Conservation (phyloP, 2,888 invertebrate species). For the Fissipunctia ypsillon region DNA sequence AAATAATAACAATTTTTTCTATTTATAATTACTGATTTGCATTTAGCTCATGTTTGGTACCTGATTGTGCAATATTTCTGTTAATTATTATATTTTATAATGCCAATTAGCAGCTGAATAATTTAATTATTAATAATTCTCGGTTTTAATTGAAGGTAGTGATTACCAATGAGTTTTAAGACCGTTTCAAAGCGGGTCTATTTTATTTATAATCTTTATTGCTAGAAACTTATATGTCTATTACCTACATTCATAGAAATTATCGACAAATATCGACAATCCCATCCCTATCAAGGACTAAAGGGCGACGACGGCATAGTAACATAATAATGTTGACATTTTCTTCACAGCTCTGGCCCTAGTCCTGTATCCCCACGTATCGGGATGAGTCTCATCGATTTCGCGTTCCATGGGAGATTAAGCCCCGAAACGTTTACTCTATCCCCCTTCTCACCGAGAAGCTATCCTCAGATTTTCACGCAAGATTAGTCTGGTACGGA, state of each 20-base stretch:
- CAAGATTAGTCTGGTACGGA: constrained; percentile 73
- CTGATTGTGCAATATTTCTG: constrained; percentile 3
- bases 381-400: constrained; percentile 81
- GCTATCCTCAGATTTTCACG: constrained; percentile 74
- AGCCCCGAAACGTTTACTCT: constrained; percentile 76
- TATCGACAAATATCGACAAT: constrained; percentile 55
- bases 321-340: constrained; percentile 84
- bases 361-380: constrained; percentile 68
- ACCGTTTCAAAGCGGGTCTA: neutral
- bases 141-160: constrained; percentile 11
- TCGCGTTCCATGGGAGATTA: constrained; percentile 83
- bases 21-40: neutral
- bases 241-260: neutral
- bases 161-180: neutral
- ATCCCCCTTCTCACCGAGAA: constrained; percentile 68
- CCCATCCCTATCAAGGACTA: constrained; percentile 54
- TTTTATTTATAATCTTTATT: neutral
- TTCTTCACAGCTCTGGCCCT: constrained; percentile 74
- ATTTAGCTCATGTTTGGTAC: neutral
- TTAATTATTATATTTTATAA: constrained; percentile 10
- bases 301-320: constrained; percentile 70
- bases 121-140: neutral
- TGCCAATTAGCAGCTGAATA: neutral
- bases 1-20: neutral
- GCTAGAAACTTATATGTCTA: neutral